A percentile compares a stretch with the other conserved stretches of the same genome.
Conservation (phyloP, 2,113 vertebrate species). For the Sebastes schlegelii region DNA sequence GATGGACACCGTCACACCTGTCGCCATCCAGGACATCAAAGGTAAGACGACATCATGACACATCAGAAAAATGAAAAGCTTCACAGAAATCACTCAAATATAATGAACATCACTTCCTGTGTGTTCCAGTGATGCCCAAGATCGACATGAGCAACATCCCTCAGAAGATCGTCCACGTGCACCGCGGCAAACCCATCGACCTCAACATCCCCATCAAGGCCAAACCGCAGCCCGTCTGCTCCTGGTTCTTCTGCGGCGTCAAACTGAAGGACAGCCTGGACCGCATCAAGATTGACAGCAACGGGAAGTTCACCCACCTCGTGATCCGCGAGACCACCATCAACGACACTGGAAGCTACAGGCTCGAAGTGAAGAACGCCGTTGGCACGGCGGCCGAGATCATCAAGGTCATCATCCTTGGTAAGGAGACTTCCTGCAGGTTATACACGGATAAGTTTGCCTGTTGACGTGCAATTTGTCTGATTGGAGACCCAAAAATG, state of each 20-base stretch:
- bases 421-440: slow-evolving; percentile 80
- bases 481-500: not conserved
- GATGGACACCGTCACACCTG: slow-evolving; percentile 91
- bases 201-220: slow-evolving; percentile 92
- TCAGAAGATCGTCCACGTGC: slow-evolving; percentile 93
- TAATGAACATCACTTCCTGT: not conserved
- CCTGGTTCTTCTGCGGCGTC: slow-evolving; percentile 92
- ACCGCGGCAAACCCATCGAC: slow-evolving; percentile 92
- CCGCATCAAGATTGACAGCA: slow-evolving; percentile 92
- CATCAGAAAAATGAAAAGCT: not conserved
- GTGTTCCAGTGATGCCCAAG: slow-evolving; percentile 88
- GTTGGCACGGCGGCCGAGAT: slow-evolving; percentile 89
- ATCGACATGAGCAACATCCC: slow-evolving; percentile 94
- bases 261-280: slow-evolving; percentile 94
- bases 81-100: not conserved
- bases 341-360: slow-evolving; percentile 93
- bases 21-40: slow-evolving; percentile 92
- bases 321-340: slow-evolving; percentile 96
- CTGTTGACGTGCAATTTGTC: not conserved
- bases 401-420: slow-evolving; percentile 95
- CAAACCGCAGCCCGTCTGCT: slow-evolving; percentile 89
- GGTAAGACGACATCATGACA: slow-evolving; percentile 79
- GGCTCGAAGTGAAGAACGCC: slow-evolving; percentile 92
- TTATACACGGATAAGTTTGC: not conserved
- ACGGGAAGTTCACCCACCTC: slow-evolving; percentile 87